Percentiles rank a stretch among this genome's conserved stretches.
phyloP scores from a whole-genome alignment of 2,797 vertebrate genomes.

The Martes flavigula region DNA sequence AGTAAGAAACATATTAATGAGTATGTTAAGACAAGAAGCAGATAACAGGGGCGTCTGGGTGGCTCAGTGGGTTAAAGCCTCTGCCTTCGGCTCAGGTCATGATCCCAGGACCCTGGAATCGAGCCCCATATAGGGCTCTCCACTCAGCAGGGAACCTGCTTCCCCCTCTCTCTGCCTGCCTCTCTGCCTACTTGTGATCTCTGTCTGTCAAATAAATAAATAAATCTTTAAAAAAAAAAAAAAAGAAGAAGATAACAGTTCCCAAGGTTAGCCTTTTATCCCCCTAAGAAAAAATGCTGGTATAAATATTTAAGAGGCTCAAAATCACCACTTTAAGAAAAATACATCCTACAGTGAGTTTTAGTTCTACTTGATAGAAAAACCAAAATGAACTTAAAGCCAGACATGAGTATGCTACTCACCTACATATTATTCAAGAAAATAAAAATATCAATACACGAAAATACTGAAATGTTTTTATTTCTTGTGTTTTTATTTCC shows the following conservation, averaged over 20 bases:
- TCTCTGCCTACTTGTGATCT: too few species aligned
- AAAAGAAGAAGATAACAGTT: background rate
- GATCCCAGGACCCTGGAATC: too few species aligned
- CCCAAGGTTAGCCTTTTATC: background rate
- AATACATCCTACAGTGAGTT: background rate
- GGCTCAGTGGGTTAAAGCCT: too few species aligned
- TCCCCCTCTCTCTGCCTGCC: too few species aligned
- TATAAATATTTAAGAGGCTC: conserved; percentile 28
- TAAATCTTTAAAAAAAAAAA: too few species aligned
- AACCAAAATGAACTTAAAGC: conserved; percentile 26
- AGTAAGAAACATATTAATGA: background rate
- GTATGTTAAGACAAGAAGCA: background rate
- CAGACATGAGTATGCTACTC: background rate
- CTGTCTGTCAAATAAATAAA: too few species aligned
- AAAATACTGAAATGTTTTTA: background rate
- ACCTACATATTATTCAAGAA: background rate
- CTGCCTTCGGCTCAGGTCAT: too few species aligned
- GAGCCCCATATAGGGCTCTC: too few species aligned
- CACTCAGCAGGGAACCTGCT: too few species aligned
- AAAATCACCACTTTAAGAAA: conserved; percentile 34
- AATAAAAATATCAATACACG: background rate
- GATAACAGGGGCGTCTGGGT: background rate
- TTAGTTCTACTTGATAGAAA: conserved; percentile 26
- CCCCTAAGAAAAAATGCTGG: background rate
- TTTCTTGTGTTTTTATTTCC: conserved; percentile 42